Evolutionary conservation across 2,797 vertebrate genomes (phyloP).

Genomic region (Cheirogaleus major): DNA sequence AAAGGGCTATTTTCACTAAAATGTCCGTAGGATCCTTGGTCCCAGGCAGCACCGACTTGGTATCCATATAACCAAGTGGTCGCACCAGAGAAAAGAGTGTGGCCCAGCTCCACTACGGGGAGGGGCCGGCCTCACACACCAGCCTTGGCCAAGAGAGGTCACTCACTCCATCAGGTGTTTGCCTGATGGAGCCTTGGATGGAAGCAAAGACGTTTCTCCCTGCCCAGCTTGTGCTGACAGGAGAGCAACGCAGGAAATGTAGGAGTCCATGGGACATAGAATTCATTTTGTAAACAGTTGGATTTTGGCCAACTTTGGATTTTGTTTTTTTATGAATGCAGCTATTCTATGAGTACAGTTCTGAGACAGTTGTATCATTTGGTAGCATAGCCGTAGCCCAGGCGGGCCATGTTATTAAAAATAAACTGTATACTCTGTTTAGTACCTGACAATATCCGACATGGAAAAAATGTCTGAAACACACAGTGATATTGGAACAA

Average conservation of each 20-base stretch:
- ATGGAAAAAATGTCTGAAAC: background rate
- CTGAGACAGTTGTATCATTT: background rate
- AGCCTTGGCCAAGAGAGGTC: background rate
- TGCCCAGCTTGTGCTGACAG: background rate
- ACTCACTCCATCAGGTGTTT: background rate
- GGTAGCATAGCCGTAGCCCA: background rate
- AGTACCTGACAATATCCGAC: background rate
- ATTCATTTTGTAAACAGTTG: background rate
- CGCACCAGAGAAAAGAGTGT: background rate
- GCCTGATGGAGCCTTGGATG: background rate
- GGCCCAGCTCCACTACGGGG: no score
- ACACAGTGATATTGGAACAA: background rate
- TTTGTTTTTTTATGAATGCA: background rate
- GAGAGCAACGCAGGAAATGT: background rate
- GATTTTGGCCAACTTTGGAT: background rate
- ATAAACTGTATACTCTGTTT: background rate
- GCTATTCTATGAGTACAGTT: background rate
- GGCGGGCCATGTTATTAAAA: background rate
- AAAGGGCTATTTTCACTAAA: background rate
- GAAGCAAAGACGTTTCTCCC: background rate
- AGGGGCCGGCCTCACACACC: background rate
- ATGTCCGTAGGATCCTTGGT: background rate
- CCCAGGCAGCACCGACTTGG: background rate
- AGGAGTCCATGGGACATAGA: background rate
- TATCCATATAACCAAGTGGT: background rate